Base-by-base conservation (phyloP, 53 echinoderm and acorn worm genomes). In the Actinopyga echinites region DNA sequence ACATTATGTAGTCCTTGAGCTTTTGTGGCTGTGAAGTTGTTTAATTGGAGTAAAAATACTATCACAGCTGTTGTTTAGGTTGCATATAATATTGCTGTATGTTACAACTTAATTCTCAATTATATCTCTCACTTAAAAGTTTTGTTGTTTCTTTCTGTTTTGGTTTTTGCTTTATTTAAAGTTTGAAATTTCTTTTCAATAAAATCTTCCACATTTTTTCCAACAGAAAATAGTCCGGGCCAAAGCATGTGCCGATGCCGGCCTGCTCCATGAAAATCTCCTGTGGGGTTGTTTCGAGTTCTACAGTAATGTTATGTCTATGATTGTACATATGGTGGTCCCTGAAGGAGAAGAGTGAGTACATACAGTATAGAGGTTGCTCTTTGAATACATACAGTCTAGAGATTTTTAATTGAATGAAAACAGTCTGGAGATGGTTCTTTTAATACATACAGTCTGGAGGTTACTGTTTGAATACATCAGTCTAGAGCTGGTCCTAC, bases 181-280 rank as follows among this genome's bases (percentile, higher is more conserved):
- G 21, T 5, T 33, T 71, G 21, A n/a, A 65, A 17, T 65, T 17
- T 12, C 66, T n/a, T n/a, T n/a, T n/a, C 12, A 49, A 1, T 2
- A 49, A n/a, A 15, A 15, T 13, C 17, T 31, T 54, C 34, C 58
- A n/a, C 37, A 40, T 84, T 23, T 30, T 9, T 68, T 40, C 21
- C n/a, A n/a, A 49, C 74, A 96, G 97, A 93, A 96, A 92, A 86
- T 96, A 30, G 92, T 91, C 36, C 89, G 91, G 30, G 92, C 97
- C 63, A 96, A 96, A 82, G 74, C 88, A 32, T 96, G 97, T 86
- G 93, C 92, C 15, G 97, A 96, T 88, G 97, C 92, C 0, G 97
- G 97, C 24, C 92, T 96, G 20, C 89, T 96, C 0, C 94, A 96
- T 75, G 97, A 96, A 75, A 92, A 61, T 35, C 90, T 96, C 8